Evolutionary conservation across 2,888 invertebrate species (phyloP).

Genomic region (Eristalinus aeneus): DNA sequence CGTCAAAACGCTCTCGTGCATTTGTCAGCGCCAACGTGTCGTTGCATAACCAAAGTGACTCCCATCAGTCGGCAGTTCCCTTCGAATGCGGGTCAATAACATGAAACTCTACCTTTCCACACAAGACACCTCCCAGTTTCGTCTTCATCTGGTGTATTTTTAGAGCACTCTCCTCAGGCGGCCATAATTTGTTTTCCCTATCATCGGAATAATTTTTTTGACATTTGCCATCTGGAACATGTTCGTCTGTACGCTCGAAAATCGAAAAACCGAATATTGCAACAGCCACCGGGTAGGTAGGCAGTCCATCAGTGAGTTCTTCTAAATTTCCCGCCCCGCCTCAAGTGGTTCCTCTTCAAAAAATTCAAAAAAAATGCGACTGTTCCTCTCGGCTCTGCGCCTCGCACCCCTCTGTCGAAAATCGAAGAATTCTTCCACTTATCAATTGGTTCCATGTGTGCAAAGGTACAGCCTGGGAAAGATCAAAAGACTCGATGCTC

Average conservation of each 20-base stretch:
- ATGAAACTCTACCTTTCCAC: slow-evolving; percentile 20
- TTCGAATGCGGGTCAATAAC: slow-evolving; percentile 46
- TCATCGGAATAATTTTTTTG: slow-evolving; percentile 24
- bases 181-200: slow-evolving; percentile 21
- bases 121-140: background rate
- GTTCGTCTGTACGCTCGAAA: slow-evolving; percentile 33
- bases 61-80: background rate
- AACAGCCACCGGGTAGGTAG: slow-evolving; percentile 18
- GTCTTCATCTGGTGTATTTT: slow-evolving; percentile 11
- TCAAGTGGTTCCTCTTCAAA: slow-evolving; percentile 51
- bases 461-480: slow-evolving; percentile 33
- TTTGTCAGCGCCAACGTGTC: background rate
- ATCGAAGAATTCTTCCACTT: slow-evolving; percentile 5
- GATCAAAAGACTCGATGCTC: background rate
- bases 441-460: slow-evolving; percentile 48
- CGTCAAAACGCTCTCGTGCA: background rate
- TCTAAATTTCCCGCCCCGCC: slow-evolving; percentile 15
- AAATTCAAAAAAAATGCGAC: background rate
- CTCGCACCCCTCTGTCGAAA: background rate
- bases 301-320: slow-evolving; percentile 23
- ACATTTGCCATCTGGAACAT: slow-evolving; percentile 57
- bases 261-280: slow-evolving; percentile 34
- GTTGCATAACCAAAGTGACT: background rate
- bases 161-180: slow-evolving; percentile 2
- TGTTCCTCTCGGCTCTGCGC: background rate